Evolutionary conservation across 2,797 vertebrate species (phyloP).

Genomic region (Eulemur coronatus): DNA sequence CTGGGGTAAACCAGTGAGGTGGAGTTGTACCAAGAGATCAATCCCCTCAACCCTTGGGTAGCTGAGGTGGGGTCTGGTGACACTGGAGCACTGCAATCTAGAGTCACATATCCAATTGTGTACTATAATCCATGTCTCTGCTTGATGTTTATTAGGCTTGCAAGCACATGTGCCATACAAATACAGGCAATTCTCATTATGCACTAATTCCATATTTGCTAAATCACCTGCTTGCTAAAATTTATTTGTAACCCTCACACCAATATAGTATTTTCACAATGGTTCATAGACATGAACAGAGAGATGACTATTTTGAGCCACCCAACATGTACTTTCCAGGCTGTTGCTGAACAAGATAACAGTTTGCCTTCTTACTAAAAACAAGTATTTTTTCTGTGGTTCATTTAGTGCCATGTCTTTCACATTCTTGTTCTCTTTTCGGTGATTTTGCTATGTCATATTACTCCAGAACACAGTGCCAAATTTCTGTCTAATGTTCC

Average conservation of each 20-base stretch:
- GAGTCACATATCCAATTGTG: neutral
- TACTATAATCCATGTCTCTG: neutral
- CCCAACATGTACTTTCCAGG: neutral
- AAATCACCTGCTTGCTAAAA: neutral
- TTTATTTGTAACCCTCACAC: neutral
- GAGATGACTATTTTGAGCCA: neutral
- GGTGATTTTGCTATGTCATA: neutral
- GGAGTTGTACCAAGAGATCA: neutral
- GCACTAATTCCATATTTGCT: neutral
- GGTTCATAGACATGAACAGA: neutral
- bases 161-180: neutral
- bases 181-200: neutral
- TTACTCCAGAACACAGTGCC: neutral
- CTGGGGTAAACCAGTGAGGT: neutral
- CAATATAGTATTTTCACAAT: neutral
- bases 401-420: neutral
- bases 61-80: neutral
- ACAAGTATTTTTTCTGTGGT: neutral
- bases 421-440: neutral
- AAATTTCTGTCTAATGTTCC: neutral
- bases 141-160: neutral
- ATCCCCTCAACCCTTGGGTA: neutral
- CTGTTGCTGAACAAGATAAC: neutral
- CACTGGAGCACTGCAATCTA: neutral
- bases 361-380: neutral